Evolutionary conservation across 2,888 invertebrate species (phyloP).

Genomic region (Machimus rusticus): DNA sequence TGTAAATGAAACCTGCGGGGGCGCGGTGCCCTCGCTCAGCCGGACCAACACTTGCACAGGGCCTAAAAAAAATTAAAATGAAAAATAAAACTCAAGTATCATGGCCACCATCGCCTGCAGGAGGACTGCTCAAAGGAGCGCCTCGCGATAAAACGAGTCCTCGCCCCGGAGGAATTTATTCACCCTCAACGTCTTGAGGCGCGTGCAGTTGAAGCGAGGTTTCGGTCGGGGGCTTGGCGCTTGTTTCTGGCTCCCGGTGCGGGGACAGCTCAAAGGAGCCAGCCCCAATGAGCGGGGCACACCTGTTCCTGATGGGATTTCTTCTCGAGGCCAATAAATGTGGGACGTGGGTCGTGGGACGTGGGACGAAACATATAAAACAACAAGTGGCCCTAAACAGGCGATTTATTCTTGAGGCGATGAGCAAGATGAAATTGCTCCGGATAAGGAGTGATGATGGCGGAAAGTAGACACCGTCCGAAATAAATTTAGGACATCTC

Average conservation of each 20-base stretch:
- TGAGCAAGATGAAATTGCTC: not conserved
- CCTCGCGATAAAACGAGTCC: not conserved
- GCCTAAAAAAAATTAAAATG: too few relatives aligned
- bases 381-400: not conserved
- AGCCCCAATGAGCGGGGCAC: not conserved
- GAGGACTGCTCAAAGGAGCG: not conserved
- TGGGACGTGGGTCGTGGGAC: not conserved
- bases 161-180: not conserved
- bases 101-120: not conserved
- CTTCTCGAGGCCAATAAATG: not conserved
- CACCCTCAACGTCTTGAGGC: not conserved
- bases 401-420: not conserved
- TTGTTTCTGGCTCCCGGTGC: not conserved
- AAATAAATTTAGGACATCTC: not conserved
- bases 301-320: not conserved
- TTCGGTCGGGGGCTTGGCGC: not conserved
- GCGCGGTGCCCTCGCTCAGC: not conserved
- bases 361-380: not conserved
- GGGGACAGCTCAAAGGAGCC: not conserved
- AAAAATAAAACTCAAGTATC: not conserved
- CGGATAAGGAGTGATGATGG: not conserved
- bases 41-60: not conserved
- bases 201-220: not conserved
- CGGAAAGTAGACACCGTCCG: not conserved
- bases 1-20: not conserved